Evolutionary conservation across 2,113 vertebrate genomes (phyloP).

Genomic region (Sinocyclocheilus anshuiensis): DNA sequence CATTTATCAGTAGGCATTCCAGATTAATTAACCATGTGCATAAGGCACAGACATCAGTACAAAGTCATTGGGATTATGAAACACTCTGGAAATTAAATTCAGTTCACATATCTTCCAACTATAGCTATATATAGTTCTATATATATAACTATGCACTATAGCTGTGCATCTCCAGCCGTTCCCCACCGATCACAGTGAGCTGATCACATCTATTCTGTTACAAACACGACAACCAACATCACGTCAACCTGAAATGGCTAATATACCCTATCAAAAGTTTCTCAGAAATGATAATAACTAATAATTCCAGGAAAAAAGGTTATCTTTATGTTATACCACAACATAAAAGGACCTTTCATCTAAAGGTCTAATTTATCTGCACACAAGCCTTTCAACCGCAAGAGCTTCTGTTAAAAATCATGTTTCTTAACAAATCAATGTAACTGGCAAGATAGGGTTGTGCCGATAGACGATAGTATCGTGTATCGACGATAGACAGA

Average conservation of each 20-base stretch:
- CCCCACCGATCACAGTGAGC: background rate
- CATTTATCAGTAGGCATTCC: background rate
- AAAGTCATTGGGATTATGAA: background rate
- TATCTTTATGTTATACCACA: background rate
- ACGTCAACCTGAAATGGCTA: background rate
- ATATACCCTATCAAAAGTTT: background rate
- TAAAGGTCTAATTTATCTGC: background rate
- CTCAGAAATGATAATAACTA: background rate
- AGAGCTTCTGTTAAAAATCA: background rate
- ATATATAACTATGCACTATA: too few species aligned
- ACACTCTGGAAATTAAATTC: background rate
- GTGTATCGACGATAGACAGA: too few species aligned
- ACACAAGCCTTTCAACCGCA: background rate
- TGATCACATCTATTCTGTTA: background rate
- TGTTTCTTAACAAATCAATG: background rate
- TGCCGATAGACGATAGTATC: too few species aligned
- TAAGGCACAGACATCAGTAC: background rate
- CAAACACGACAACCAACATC: background rate
- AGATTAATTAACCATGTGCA: background rate
- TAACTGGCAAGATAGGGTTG: background rate
- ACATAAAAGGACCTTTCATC: background rate
- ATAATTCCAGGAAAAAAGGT: background rate
- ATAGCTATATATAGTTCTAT: too few species aligned
- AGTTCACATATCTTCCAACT: background rate
- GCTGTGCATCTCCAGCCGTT: background rate